Percentiles rank a stretch among this genome's conserved stretches.
Evolutionary conservation across 2,888 invertebrate species (phyloP).

Genomic region (Chydorus sphaericus): DNA sequence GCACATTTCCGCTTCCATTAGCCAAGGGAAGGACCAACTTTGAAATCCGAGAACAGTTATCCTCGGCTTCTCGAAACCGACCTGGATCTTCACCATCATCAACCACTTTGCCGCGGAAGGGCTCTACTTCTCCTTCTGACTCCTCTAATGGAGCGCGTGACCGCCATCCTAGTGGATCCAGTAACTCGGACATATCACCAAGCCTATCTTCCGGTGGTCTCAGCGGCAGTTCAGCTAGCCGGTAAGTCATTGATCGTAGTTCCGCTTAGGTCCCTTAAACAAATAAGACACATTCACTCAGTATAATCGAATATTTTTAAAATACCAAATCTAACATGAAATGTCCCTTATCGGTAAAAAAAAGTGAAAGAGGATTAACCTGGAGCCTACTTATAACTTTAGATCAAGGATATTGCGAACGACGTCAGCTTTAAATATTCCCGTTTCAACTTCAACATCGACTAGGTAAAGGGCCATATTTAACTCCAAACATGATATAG

Average conservation of each 20-base stretch:
- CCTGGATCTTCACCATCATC: conserved; percentile 38
- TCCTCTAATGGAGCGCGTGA: neutral
- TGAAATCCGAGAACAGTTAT: conserved; percentile 38
- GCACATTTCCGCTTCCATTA: too few relatives aligned
- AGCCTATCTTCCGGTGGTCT: conserved; percentile 1
- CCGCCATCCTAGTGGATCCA: conserved; percentile 4
- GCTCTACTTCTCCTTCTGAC: neutral
- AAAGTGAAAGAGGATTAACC: too few relatives aligned
- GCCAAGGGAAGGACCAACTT: conserved; percentile 40
- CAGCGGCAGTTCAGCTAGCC: neutral
- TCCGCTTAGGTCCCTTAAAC: too few relatives aligned
- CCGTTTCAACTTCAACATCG: neutral
- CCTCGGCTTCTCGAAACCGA: conserved; percentile 35
- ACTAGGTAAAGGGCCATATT: neutral
- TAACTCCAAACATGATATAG: too few relatives aligned
- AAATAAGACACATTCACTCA: too few relatives aligned
- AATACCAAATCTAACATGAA: too few relatives aligned
- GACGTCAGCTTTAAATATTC: neutral
- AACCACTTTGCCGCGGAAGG: neutral
- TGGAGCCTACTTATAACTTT: neutral
- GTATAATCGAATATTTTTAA: too few relatives aligned
- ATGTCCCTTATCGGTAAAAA: too few relatives aligned
- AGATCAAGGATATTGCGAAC: neutral
- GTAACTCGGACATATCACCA: neutral
- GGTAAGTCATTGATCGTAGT: neutral